phyloP scores from a whole-genome alignment of 2,888 invertebrate genomes.

The Eurytoma adleriae region DNA sequence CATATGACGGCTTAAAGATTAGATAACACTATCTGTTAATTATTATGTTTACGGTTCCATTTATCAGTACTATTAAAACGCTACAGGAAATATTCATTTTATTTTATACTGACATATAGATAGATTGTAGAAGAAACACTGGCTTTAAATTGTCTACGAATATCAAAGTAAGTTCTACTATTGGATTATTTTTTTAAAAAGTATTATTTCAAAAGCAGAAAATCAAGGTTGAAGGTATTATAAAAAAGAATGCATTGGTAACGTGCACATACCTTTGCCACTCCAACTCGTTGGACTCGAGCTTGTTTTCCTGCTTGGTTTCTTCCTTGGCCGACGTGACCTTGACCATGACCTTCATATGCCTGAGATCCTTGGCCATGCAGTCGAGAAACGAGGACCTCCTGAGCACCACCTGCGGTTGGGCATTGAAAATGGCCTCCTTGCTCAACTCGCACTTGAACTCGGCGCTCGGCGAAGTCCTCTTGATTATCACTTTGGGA shows the following conservation, averaged over 20 bases:
- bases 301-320: slow-evolving; percentile 17
- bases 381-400: slow-evolving; percentile 69
- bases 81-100: background rate
- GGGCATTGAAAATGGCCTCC: slow-evolving; percentile 66
- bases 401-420: slow-evolving; percentile 71
- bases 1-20: slow-evolving; percentile 16
- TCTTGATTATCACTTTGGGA: slow-evolving; percentile 74
- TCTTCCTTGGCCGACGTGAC: slow-evolving; percentile 30
- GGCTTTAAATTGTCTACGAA: too few relatives aligned
- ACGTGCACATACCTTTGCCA: slow-evolving; percentile 48
- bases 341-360: slow-evolving; percentile 65
- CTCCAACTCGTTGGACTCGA: slow-evolving; percentile 50
- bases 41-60: slow-evolving; percentile 3
- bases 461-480: slow-evolving; percentile 71
- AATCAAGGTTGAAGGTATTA: background rate
- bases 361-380: slow-evolving; percentile 70
- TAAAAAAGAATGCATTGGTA: background rate
- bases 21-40: slow-evolving; percentile 39
- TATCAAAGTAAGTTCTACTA: too few relatives aligned
- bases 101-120: too few relatives aligned
- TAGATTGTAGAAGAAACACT: too few relatives aligned
- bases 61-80: slow-evolving; percentile 33
- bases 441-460: slow-evolving; percentile 74
- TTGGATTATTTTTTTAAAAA: too few relatives aligned
- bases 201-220: background rate